phyloP scores from a whole-genome alignment of 64 coral and sea anemone genomes.

The Stichodactyla helianthus region DNA sequence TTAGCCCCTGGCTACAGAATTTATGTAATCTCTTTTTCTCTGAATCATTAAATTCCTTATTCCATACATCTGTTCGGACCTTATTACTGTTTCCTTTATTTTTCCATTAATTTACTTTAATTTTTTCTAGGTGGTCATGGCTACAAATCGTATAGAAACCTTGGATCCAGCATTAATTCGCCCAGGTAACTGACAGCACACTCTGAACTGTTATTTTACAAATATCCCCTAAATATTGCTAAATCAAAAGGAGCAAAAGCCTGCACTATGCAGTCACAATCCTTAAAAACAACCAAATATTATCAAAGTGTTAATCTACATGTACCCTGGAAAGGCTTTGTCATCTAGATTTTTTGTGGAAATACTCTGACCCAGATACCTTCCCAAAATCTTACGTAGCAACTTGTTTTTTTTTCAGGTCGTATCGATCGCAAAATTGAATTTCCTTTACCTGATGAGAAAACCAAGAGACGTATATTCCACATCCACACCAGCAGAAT shows the following conservation, averaged over 20 bases:
- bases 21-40: no score
- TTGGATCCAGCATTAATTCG: conserved; percentile 88
- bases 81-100: no score
- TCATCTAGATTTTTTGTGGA: neutral
- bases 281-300: no score
- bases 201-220: neutral
- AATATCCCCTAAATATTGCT: no score
- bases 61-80: no score
- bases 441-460: conserved; percentile 95
- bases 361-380: neutral
- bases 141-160: conserved; percentile 94
- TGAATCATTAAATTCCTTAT: no score
- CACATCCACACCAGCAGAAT: conserved; percentile 89
- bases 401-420: conserved; percentile 34
- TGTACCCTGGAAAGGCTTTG: neutral
- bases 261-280: neutral
- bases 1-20: no score
- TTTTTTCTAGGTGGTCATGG: conserved; percentile 78
- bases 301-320: no score
- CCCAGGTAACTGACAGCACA: conserved; percentile 46
- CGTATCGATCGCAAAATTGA: conserved; percentile 99
- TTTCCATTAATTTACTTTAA: neutral
- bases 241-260: neutral
- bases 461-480: conserved; percentile 95
- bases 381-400: neutral